Percentiles rank a stretch among this genome's conserved stretches.
Evolutionary conservation across 2,113 vertebrate species (phyloP).

Genomic region (Acrocephalus kingi): DNA sequence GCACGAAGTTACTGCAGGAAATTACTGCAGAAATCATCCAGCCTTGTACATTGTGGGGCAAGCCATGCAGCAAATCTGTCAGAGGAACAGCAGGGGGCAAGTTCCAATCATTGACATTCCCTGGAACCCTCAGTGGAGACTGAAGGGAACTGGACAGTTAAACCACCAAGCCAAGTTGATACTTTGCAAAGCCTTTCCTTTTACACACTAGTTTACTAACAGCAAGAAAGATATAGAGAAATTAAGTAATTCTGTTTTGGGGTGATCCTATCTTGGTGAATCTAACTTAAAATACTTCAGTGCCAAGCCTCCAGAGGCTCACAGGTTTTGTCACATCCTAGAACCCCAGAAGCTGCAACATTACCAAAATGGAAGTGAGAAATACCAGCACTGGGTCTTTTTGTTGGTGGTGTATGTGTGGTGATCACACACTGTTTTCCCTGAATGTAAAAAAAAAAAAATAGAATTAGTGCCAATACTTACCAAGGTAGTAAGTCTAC

Average conservation of each 20-base stretch:
- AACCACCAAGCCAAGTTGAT: not conserved
- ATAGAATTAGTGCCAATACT: not conserved
- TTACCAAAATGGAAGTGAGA: not conserved
- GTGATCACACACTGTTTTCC: not conserved
- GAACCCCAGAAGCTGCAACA: not conserved
- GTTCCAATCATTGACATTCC: not conserved
- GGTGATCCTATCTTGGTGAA: rapidly evolving
- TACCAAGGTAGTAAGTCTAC: not conserved
- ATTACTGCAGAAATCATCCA: not conserved
- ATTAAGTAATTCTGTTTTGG: not conserved
- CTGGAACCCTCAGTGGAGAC: not conserved
- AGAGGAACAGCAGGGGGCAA: not conserved
- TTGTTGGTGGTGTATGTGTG: not conserved
- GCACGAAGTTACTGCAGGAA: not conserved
- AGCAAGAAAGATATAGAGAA: not conserved
- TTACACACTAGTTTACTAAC: not conserved
- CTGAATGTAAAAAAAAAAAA: not conserved
- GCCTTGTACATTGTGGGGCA: not conserved
- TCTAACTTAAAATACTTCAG: not conserved
- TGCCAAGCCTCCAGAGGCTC: not conserved
- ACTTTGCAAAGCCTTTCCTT: not conserved
- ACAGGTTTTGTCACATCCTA: not conserved
- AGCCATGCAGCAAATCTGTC: not conserved
- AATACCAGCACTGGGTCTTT: rapidly evolving
- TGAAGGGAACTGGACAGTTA: not conserved